Evolutionary conservation across 2,888 invertebrate species (phyloP), one percentile per base, ranked within the genome.

Genomic region (Cheilosia variabilis): DNA sequence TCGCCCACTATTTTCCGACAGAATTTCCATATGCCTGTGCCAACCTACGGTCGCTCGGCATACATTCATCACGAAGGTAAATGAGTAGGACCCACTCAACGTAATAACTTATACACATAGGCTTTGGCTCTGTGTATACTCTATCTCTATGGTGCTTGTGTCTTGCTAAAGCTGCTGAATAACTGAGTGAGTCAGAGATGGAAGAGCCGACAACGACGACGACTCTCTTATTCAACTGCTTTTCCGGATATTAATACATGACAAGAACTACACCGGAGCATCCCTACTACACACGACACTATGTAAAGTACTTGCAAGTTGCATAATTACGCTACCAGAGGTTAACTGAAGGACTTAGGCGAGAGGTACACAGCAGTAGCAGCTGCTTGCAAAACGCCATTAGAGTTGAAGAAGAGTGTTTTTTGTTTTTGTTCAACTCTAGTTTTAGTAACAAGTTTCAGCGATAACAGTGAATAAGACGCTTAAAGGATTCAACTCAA

Each of bases 281-380:
- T 27, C 27, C 6, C 9, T 9, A 31, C 31, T 27, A 52, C 47
- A 69, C 55, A 78, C 55, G 57, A 68, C 58, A 63, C 52, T 52
- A 24, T 22, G 6, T 57, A 71, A 68, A 81, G 72, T 72, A 77
- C 86, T 81, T 77, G 81, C 72, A 86, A 77, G 86, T 86, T 86
- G 86, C 86, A 86, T 86, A 86, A 86, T 81, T 81, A 81, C 81
- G 72, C 76, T 76, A 86, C 72, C 86, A 81, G 81, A 81, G 86
- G 80, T 77, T 86, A 86, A 72, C 81, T 81, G 68, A 81, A 81
- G 86, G 86, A 81, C 81, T 71, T 62, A 43, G 62, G 55, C 31
- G 31, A 43, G 45, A 60, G 52, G 41, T 19, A 58, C 37, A 58
- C 37, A 82, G 53, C 63, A 53, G 69, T 62, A 31, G 78, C 55